Percentiles rank a stretch among this genome's conserved stretches.
These are phyloP conservation scores for Uloborus diversus DNA, from an alignment of 1,140 invertebrate genomes.

Conservation along the genomic window DNA sequence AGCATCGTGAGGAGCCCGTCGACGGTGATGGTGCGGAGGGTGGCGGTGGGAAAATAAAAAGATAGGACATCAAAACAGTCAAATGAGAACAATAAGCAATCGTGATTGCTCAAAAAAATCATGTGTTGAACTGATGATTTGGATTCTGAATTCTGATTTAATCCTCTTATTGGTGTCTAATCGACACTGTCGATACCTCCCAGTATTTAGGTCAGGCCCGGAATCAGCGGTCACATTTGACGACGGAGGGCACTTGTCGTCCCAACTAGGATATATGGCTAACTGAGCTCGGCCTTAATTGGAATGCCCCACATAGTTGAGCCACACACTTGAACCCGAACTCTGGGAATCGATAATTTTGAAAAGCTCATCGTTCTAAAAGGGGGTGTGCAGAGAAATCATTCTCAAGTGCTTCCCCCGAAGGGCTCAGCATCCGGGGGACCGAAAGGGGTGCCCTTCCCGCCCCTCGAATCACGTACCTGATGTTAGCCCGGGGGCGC, in stretches of 20 bases:
- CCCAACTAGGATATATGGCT: not conserved
- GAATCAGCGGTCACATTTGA: not conserved
- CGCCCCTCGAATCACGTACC: slow-evolving; percentile 43
- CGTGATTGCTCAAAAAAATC: no score
- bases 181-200: no score
- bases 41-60: no score
- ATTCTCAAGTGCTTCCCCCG: slow-evolving; percentile 41
- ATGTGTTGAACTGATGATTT: no score
- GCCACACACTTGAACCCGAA: not conserved
- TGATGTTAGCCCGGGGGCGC: slow-evolving; percentile 18
- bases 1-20: no score
- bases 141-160: no score
- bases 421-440: not conserved
- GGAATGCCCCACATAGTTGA: slow-evolving; percentile 12
- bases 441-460: not conserved
- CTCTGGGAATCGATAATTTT: slow-evolving; percentile 42
- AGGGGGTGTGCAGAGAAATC: not conserved
- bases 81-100: no score
- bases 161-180: no score
- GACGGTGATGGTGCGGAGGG: no score
- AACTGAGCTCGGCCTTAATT: not conserved
- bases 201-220: not conserved
- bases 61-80: no score
- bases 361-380: slow-evolving; percentile 40
- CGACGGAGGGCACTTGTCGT: not conserved